Base-by-base conservation (phyloP, 2,888 invertebrate species). In the Neocrepidodera transversa region DNA sequence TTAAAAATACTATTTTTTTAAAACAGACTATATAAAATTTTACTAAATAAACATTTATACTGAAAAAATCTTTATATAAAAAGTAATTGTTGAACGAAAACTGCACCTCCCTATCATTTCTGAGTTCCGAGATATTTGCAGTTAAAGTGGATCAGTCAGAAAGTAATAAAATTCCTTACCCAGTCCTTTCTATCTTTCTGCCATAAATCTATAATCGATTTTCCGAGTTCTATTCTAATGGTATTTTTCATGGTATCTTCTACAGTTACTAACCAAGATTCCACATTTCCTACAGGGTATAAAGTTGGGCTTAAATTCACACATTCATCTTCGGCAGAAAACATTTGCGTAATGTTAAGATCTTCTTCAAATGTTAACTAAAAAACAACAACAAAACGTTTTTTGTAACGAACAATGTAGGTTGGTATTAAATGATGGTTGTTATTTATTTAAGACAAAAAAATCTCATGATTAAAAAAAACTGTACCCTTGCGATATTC, bases 311-410 rank as follows among this genome's bases (percentile, higher is more conserved):
- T 82, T 16, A 92, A 81, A 1, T 82, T 80, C 0, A 92, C 90
- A 35, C 87, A 83, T 76, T 92, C 92, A 0, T 88, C 88, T 73
- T 92, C 92, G 7, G 85, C 87, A 0, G 91, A 91, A 73, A 85
- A 88, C 90, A 92, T 91, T 64, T 85, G 83, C 0, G 86, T 86
- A 67, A 92, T 91, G 71, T 83, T 79, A 40, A 89, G 75, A 72
- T 91, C 89, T 0, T 81, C 79, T 71, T 89, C 87, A 79, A 92
- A 91, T 1, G 84, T 84, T 53, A 91, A 84, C 85, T 86, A 70
- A 5, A 71, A 56, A n/a, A n/a, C n/a, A n/a, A n/a, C n/a, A n/a
- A n/a, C n/a, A n/a, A 36, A 43, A 23, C 4, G 10, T 38, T 16
- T n/a, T n/a, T n/a, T n/a, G n/a, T n/a, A n/a, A n/a, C n/a, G n/a